These are phyloP conservation scores for Glareola pratincola DNA, from an alignment of 2,113 vertebrate species.

Conservation along the genomic window DNA sequence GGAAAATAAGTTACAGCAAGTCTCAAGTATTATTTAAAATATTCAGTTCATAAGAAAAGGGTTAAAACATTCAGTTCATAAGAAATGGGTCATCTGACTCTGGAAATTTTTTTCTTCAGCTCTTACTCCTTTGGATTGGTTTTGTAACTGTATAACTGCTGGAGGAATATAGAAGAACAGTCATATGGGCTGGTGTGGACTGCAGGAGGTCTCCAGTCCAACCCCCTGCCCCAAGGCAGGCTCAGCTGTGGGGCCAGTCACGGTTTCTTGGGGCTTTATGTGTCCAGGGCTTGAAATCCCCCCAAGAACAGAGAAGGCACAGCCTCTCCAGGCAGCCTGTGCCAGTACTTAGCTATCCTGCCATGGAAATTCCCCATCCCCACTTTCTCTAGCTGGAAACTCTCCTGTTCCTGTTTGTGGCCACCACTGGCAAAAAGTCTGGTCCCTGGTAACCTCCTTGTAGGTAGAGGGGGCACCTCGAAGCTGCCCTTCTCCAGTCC, in stretches of 20 bases:
- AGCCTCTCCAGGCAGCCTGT: background rate
- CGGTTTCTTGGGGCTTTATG: background rate
- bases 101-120: background rate
- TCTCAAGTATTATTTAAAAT: background rate
- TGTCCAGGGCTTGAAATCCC: background rate
- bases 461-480: fast-evolving
- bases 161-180: background rate
- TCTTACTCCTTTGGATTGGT: background rate
- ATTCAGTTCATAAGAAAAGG: background rate
- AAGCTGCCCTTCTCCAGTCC: background rate
- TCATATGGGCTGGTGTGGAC: background rate
- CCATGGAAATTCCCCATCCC: background rate
- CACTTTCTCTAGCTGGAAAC: background rate
- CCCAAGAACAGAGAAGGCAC: background rate
- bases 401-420: background rate
- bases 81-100: background rate
- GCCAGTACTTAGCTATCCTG: background rate
- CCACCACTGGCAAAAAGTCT: background rate
- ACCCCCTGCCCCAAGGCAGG: background rate
- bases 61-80: background rate
- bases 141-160: background rate
- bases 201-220: background rate
- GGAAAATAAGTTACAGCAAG: background rate
- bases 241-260: background rate
- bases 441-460: fast-evolving